Base-by-base conservation (phyloP, 2,888 invertebrate genomes). In the Cryptocephalus primarius region DNA sequence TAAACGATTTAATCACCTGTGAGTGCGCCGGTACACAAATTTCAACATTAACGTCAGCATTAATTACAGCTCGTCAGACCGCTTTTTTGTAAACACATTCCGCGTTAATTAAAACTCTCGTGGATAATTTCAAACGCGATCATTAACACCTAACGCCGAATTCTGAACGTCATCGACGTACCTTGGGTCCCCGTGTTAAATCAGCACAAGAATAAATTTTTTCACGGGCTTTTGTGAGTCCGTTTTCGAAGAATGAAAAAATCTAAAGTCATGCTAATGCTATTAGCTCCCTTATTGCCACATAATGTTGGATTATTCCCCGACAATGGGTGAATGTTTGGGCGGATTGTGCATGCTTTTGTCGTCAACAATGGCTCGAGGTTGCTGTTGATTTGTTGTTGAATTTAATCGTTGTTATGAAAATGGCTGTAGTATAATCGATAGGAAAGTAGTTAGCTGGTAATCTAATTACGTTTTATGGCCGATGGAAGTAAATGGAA, bases 201-300 rank as follows among this genome's bases (percentile, higher is more conserved):
- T 22, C 22, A 22, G 22, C 22, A 22, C 22, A 22, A 22, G 22
- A 22, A 22, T 22, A 22, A 22, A 22, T 22, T 22, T 22, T 22
- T 22, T 22, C 22, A 50, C 46, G 50, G 49, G 32, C 52, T 46
- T 49, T 56, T 56, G 51, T 52, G 40, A 39, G 22, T 6, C 22
- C 50, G 43, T 50, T 43, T 14, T 32, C 40, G 33, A 40, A 42
- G 51, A 52, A 48, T 45, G 41, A 45, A 52, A 56, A 58, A 58
- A 55, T 50, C 43, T 55, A 55, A 51, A 59, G 59, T 59, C 59
- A 59, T 59, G 59, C 55, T 59, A 57, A 59, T 59, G 59, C 56
- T 57, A 59, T 59, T 59, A 59, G 56, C 48, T 51, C 46, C 46
- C 46, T 46, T 46, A 46, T 46, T 46, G 46, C 46, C 22, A 42